Percentiles rank a stretch among this genome's conserved stretches.
These are phyloP conservation scores for Pseudopodoces humilis DNA, from an alignment of 2,113 vertebrate genomes.

Conservation along the genomic window DNA sequence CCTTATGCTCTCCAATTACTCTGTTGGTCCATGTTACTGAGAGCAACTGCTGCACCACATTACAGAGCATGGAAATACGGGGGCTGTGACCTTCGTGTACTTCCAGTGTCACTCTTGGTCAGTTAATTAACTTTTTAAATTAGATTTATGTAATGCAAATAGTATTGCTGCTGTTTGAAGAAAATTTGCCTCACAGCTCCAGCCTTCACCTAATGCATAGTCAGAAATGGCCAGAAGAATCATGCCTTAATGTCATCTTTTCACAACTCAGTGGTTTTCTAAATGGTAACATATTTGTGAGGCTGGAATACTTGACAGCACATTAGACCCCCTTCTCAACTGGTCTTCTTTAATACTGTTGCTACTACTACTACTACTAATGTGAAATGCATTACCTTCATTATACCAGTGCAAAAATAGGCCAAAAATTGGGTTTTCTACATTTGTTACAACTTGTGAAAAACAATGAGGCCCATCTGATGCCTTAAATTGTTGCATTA, in stretches of 20 bases:
- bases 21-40: neutral
- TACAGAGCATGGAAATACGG: neutral
- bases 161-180: neutral
- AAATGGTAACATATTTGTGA: neutral
- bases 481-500: neutral
- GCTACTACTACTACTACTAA: neutral
- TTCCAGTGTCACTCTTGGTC: neutral
- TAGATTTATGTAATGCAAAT: neutral
- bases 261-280: neutral
- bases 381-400: neutral
- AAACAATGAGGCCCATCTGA: neutral
- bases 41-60: neutral
- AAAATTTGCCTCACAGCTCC: neutral
- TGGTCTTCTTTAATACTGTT: neutral
- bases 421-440: neutral
- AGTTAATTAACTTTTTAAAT: neutral
- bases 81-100: neutral
- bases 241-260: neutral
- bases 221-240: neutral
- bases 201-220: neutral
- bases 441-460: neutral
- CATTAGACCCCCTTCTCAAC: neutral
- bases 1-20: neutral
- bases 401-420: neutral
- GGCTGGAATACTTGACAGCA: neutral